phyloP scores from a whole-genome alignment of 1,140 invertebrate genomes.

The Zaprionus inermis region DNA sequence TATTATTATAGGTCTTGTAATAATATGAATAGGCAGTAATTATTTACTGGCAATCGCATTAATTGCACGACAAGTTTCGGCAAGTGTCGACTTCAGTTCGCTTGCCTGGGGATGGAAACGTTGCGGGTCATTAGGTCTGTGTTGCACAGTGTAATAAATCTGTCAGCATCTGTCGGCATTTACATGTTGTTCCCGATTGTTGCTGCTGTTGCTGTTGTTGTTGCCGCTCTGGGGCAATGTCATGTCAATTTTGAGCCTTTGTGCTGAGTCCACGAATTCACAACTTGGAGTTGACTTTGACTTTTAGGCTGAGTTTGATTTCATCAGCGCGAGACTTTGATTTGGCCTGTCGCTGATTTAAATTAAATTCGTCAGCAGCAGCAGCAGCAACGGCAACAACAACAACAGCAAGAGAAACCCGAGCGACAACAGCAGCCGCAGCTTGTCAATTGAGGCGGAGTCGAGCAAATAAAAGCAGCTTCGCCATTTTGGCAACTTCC shows the following conservation, averaged over 20 bases:
- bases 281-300: constrained; percentile 21
- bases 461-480: constrained; percentile 19
- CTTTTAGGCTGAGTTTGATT: constrained; percentile 27
- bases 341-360: constrained; percentile 57
- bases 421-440: background rate
- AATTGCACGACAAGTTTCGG: too few species aligned
- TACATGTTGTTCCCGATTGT: constrained; percentile 25
- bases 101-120: background rate
- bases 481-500: constrained; percentile 46
- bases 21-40: background rate
- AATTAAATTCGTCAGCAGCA: constrained; percentile 49
- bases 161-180: constrained; percentile 36
- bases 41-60: background rate
- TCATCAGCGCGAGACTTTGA: constrained; percentile 51
- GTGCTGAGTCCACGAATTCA: constrained; percentile 40
- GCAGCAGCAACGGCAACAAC: constrained; percentile 12
- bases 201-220: constrained; percentile 16
- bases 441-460: constrained; percentile 24
- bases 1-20: background rate
- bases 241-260: constrained; percentile 47
- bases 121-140: constrained; percentile 41
- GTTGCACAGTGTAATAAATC: constrained; percentile 62
- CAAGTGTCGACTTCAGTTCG: background rate
- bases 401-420: background rate
- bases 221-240: constrained; percentile 21